Percentiles rank a stretch among this genome's conserved stretches.
These are phyloP conservation scores for Thera britannica DNA, from an alignment of 2,888 invertebrate genomes.

Conservation along the genomic window DNA sequence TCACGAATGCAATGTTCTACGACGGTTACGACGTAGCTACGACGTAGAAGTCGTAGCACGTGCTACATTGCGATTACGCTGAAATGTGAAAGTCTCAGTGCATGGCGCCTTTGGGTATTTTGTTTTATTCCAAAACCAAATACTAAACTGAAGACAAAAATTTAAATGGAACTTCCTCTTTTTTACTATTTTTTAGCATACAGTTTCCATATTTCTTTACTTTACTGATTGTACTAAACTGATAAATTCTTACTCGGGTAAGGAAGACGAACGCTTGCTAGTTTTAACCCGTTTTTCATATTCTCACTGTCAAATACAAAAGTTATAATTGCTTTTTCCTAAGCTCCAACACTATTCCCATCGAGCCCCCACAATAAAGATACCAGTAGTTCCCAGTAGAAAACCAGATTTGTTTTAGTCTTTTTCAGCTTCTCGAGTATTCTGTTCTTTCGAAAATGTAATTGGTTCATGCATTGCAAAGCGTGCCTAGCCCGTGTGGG, in stretches of 20 bases:
- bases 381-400: conserved; percentile 29
- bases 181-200: too few species aligned
- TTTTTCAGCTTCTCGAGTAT: conserved; percentile 11
- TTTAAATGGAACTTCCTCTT: not conserved
- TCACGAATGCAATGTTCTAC: conserved; percentile 16
- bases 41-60: conserved; percentile 10
- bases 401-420: conserved; percentile 30
- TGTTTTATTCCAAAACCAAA: not conserved
- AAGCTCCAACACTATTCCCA: not conserved
- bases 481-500: conserved; percentile 25
- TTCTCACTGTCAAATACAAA: not conserved
- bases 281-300: not conserved
- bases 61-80: conserved; percentile 11
- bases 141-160: not conserved
- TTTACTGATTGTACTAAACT: too few species aligned
- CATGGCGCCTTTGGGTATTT: not conserved
- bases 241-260: too few species aligned
- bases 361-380: not conserved
- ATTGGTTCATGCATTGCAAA: conserved; percentile 40
- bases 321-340: not conserved
- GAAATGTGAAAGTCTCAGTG: conserved; percentile 8
- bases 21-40: conserved; percentile 13
- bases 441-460: conserved; percentile 31
- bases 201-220: too few species aligned
- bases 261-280: too few species aligned